A percentile compares a stretch with the other conserved stretches of the same genome.
Conservation (phyloP, 2,888 invertebrate genomes). For the Drosophila parthenogenetica region DNA sequence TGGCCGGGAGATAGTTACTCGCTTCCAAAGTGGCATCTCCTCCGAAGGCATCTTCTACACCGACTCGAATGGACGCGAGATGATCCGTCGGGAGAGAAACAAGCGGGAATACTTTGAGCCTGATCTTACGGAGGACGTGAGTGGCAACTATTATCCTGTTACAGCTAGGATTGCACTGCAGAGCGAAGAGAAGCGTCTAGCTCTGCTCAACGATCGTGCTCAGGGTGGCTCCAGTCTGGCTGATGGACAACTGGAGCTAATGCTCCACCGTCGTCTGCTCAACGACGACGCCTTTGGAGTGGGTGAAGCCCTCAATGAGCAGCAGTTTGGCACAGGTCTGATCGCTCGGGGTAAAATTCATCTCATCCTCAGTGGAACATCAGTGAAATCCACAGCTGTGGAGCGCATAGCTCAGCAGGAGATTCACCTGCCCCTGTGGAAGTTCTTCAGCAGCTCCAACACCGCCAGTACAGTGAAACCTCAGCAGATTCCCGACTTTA, state of each 20-base stretch:
- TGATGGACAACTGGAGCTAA: slow-evolving; percentile 92
- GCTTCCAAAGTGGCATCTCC: slow-evolving; percentile 88
- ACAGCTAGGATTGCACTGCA: slow-evolving; percentile 91
- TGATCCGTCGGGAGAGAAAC: slow-evolving; percentile 89
- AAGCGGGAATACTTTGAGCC: slow-evolving; percentile 91
- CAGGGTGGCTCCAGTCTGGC: slow-evolving; percentile 92
- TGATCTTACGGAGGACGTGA: slow-evolving; percentile 88
- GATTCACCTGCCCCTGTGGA: slow-evolving; percentile 87
- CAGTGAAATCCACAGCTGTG: slow-evolving; percentile 61
- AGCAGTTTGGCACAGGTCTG: slow-evolving; percentile 88
- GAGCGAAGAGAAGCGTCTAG: slow-evolving; percentile 85
- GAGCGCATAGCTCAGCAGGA: slow-evolving; percentile 86
- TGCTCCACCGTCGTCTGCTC: slow-evolving; percentile 93
- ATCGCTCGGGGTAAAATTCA: slow-evolving; percentile 90
- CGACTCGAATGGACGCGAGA: slow-evolving; percentile 96
- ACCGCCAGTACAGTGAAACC: slow-evolving; percentile 83
- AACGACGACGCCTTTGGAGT: slow-evolving; percentile 97
- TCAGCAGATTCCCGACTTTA: slow-evolving; percentile 78
- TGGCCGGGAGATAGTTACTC: slow-evolving; percentile 94
- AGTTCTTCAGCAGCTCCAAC: slow-evolving; percentile 86
- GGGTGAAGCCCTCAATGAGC: slow-evolving; percentile 94
- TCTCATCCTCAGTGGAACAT: slow-evolving; percentile 81
- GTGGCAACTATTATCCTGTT: slow-evolving; percentile 97
- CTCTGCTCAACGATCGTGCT: slow-evolving; percentile 90
- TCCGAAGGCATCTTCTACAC: slow-evolving; percentile 92